Base-by-base conservation (phyloP, 2,888 invertebrate genomes). In the Meteorus cinctellus region DNA sequence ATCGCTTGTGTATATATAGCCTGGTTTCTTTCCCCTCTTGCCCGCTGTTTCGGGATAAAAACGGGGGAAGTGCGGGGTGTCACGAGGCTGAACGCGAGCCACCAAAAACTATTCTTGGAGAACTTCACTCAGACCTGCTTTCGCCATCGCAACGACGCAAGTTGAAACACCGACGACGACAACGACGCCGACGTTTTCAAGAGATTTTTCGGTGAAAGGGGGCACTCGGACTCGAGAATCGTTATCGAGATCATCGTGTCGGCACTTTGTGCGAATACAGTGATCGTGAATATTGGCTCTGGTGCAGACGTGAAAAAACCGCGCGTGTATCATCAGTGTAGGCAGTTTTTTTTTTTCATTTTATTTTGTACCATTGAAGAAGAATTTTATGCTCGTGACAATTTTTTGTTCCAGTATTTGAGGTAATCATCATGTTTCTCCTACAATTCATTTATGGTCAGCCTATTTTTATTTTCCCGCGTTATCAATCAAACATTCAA, bases 91-190 rank as follows among this genome's bases (percentile, higher is more conserved):
- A 83, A 84, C 81, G 81, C 81, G 83, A 84, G 72, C 72, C 41
- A 72, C 72, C 63, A 72, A 63, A 80, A 82, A 88, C 89, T 89
- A 89, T 89, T 89, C 89, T 89, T 86, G 89, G 89, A 88, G 84
- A 86, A 87, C 86, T 84, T 84, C 79, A 85, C 84, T 86, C 86
- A 85, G 84, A 87, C 82, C 83, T 83, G 84, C 84, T 85, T 84
- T 86, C 85, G 86, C 84, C 85, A 84, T 84, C 82, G 82, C 80
- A 82, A 83, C 78, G 80, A 78, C 79, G 72, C 80, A 75, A 74
- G 69, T 76, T 62, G 48, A 69, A 69, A 63, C 72, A 55, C 62
- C 72, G 71, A 76, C 77, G 68, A 74, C 66, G 71, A 31, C 71
- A 67, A 67, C 77, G 70, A 76, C 79, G 77, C 72, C 59, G 65